Conservation (phyloP, 2,797 vertebrate species). For the Cyclopterus lumpus region DNA sequence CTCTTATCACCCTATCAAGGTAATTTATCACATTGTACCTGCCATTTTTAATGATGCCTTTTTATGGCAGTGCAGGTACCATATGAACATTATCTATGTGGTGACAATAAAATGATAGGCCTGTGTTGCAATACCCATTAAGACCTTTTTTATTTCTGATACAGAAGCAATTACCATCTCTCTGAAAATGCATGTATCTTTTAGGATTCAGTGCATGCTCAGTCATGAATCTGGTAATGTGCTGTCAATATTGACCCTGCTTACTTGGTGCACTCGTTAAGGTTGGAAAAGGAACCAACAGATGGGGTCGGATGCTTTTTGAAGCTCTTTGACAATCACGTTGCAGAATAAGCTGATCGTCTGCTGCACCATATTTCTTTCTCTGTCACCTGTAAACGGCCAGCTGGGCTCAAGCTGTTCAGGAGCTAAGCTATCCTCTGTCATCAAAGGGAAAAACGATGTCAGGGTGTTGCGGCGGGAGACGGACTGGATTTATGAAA, state of each 20-base stretch:
- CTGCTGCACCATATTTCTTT: conserved; percentile 17
- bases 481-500: not conserved
- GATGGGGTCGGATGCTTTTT: conserved; percentile 14
- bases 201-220: conserved; percentile 47
- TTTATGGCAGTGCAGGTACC: conserved; percentile 30
- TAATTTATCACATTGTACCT: conserved; percentile 19
- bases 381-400: not conserved
- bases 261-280: conserved; percentile 12
- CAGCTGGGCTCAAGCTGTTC: conserved; percentile 14
- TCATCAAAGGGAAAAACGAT: conserved; percentile 28
- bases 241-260: conserved; percentile 60
- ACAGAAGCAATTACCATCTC: conserved; percentile 46
- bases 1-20: conserved; percentile 2
- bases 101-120: conserved; percentile 51
- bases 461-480: not conserved
- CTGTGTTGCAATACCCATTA: conserved; percentile 50
- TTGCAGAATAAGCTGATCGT: conserved; percentile 12
- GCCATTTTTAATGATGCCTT: conserved; percentile 8
- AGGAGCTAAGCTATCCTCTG: conserved; percentile 1
- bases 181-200: conserved; percentile 57
- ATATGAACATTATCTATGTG: conserved; percentile 46
- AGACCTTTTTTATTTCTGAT: conserved; percentile 55
- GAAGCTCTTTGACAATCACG: not conserved
- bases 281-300: conserved; percentile 10
- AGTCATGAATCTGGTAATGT: conserved; percentile 50